phyloP scores from a whole-genome alignment of 2,888 invertebrate genomes.

The Andrena trimmerana region DNA sequence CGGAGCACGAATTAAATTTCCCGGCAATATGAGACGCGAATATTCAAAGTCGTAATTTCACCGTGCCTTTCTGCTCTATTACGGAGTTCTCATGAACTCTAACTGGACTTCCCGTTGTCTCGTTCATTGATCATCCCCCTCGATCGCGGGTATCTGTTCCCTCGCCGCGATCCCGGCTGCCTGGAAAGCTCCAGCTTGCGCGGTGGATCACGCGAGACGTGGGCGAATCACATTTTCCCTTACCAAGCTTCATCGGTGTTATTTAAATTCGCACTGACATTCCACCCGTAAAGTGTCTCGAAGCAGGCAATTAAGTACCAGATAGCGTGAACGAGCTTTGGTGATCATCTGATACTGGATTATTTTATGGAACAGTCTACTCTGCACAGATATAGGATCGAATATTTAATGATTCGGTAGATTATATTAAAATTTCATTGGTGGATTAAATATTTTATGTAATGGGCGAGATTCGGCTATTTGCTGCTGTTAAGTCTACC shows the following conservation, averaged over 20 bases:
- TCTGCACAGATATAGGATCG: too few species aligned
- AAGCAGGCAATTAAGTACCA: slow-evolving; percentile 23
- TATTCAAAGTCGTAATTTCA: slow-evolving; percentile 78
- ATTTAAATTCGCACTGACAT: slow-evolving; percentile 9
- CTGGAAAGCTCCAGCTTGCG: neutral
- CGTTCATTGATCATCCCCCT: slow-evolving; percentile 54
- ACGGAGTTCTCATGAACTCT: slow-evolving; percentile 69
- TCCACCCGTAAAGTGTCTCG: neutral
- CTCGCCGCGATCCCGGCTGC: neutral
- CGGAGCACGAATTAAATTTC: slow-evolving; percentile 73
- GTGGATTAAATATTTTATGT: too few species aligned
- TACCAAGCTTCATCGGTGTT: neutral
- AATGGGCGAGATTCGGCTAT: too few species aligned
- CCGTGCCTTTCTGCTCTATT: slow-evolving; percentile 72
- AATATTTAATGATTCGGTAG: too few species aligned
- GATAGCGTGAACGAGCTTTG: neutral
- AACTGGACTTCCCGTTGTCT: slow-evolving; percentile 72
- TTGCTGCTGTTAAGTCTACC: too few species aligned
- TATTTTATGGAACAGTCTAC: neutral
- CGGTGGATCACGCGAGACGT: slow-evolving; percentile 27
- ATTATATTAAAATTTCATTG: too few species aligned
- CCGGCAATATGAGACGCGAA: slow-evolving; percentile 78
- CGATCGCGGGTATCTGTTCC: slow-evolving; percentile 18
- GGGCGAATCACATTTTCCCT: slow-evolving; percentile 28
- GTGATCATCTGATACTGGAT: neutral